Base-by-base conservation (phyloP, 2,113 vertebrate species). In the Octodon degus region DNA sequence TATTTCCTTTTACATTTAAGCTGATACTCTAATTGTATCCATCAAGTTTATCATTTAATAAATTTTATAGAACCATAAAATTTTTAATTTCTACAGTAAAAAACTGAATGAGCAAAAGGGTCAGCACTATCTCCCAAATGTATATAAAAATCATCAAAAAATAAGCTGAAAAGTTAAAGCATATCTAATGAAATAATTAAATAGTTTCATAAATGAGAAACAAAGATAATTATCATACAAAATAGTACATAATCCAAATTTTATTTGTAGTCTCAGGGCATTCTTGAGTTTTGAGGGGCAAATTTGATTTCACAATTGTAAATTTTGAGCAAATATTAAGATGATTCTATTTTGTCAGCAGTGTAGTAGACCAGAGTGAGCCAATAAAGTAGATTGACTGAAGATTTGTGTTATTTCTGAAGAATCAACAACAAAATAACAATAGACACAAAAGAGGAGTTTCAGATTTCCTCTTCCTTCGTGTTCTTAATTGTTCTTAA, bases 281-380 rank as follows among this genome's bases (percentile, higher is more conserved):
- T 84, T 92, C 4, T 27, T 92, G 22, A 19, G 1, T 40, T 70
- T 90, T 50, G 27, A 91, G 30, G 47, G 86, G 7, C 8, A 93
- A 83, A 70, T 86, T 82, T 37, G 68, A 76, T 60, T 76, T 9
- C 30, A 24, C 24, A 47, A 40, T 62, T 79, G 4, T 85, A 94
- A 94, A 86, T 90, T 95, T 68, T 94, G 17, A 43, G 11, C 7
- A 77, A 40, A 77, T 83, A 65, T 87, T 62, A 74, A 43, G 82
- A 70, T 74, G 2, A 70, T 53, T 92, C 93, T 58, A 50, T 72
- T 82, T 22, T 55, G 14, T 72, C 24, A 86, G 3, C 1, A 70
- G 60, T 43, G 67, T 86, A 16, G 63, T 22, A 86, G 65, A 65
- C 0, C 14, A 80, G 12, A 95, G 40, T 4, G 92, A 7, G 11